A percentile compares a stretch with the other conserved stretches of the same genome.
Evolutionary conservation across 2,797 vertebrate genomes (phyloP).

Genomic region (Sebastes matsubarae): DNA sequence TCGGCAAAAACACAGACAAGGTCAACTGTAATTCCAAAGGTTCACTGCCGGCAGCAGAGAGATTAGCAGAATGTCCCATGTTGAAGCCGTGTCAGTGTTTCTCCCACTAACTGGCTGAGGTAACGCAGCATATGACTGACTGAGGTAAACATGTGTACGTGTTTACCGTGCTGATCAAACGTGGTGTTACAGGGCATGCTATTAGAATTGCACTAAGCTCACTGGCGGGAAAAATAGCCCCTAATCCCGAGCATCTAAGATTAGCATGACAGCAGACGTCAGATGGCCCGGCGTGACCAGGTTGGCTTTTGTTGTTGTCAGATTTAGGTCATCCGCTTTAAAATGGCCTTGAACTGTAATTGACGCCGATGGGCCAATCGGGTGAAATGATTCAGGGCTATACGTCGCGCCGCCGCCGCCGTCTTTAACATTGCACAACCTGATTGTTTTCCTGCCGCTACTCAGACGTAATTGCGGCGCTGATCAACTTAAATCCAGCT

Average conservation of each 20-base stretch:
- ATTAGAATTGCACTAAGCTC: conserved; percentile 66
- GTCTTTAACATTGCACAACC: not conserved
- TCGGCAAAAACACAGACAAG: conserved; percentile 67
- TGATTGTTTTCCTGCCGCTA: conserved; percentile 33
- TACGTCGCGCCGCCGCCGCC: not conserved
- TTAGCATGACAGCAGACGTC: conserved; percentile 80
- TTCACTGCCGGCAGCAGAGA: conserved; percentile 63
- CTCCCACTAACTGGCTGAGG: conserved; percentile 12
- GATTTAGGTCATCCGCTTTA: conserved; percentile 81
- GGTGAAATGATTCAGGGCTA: conserved; percentile 26
- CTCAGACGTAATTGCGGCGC: conserved; percentile 32
- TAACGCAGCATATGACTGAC: conserved; percentile 5
- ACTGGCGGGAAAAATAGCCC: conserved; percentile 73
- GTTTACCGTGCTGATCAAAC: conserved; percentile 56
- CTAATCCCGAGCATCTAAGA: conserved; percentile 82
- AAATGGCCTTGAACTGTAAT: conserved; percentile 72
- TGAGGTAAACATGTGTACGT: conserved; percentile 56
- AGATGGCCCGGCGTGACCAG: conserved; percentile 78
- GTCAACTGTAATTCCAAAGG: conserved; percentile 71
- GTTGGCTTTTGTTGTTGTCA: conserved; percentile 79
- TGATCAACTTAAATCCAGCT: conserved; percentile 50
- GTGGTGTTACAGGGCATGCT: conserved; percentile 50
- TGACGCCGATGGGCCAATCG: conserved; percentile 58
- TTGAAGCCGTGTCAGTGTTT: conserved; percentile 47
- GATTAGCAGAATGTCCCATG: conserved; percentile 61